Conservation (phyloP, 1,140 invertebrate species). For the Drosophila bocki region DNA sequence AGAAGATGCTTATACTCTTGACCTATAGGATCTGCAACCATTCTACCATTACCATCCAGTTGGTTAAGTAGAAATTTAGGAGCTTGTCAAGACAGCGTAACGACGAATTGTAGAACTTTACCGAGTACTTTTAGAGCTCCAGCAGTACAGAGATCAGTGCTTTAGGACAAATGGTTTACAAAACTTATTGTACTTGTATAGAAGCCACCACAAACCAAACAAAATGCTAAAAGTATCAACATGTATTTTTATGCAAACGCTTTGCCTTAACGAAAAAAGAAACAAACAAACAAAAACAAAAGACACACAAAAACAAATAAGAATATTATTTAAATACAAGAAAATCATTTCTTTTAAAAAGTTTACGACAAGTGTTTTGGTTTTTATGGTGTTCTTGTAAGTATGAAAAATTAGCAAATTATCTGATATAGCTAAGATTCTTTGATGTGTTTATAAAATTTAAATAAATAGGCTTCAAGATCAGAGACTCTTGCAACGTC, state of each 20-base stretch:
- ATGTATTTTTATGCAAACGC: slow-evolving; percentile 84
- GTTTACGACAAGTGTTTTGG: slow-evolving; percentile 26
- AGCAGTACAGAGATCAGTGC: slow-evolving; percentile 45
- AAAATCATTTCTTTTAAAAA: slow-evolving; percentile 52
- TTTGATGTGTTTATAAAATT: too few relatives aligned
- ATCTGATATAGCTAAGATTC: not conserved
- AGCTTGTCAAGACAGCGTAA: slow-evolving; percentile 27
- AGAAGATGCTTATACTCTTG: not conserved
- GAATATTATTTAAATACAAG: slow-evolving; percentile 59
- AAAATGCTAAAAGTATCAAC: slow-evolving; percentile 42
- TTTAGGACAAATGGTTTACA: slow-evolving; percentile 65
- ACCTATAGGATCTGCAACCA: not conserved
- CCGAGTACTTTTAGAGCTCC: slow-evolving; percentile 25
- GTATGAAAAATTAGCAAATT: not conserved
- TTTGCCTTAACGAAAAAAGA: slow-evolving; percentile 72
- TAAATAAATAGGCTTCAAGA: too few relatives aligned
- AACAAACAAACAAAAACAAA: slow-evolving; percentile 32
- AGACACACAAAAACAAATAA: slow-evolving; percentile 32
- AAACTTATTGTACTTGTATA: slow-evolving; percentile 62
- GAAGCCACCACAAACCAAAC: slow-evolving; percentile 43
- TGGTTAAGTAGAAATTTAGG: slow-evolving; percentile 17
- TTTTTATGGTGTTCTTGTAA: not conserved
- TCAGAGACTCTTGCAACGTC: too few relatives aligned
- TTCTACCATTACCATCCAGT: slow-evolving; percentile 6
- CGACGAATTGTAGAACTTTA: slow-evolving; percentile 30